Evolutionary conservation across 2,797 vertebrate genomes (phyloP), one percentile per base, ranked within the genome.

Genomic region (Notolepis coatsorum): DNA sequence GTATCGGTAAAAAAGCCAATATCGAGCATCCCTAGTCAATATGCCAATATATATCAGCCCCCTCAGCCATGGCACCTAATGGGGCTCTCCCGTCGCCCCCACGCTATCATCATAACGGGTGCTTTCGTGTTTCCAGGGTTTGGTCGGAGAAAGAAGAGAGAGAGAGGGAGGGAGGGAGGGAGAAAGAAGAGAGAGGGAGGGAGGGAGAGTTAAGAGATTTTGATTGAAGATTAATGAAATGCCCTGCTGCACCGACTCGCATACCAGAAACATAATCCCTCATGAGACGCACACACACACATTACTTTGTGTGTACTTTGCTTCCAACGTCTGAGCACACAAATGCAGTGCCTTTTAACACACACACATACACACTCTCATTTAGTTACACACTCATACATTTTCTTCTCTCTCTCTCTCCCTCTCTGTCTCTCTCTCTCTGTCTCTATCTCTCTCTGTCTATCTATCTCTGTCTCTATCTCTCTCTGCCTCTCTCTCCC

Each of bases 171-270:
- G 35, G 10, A 9, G 31, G 20, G 31, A 23, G 46, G 15, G 25
- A 49, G 15, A 18, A 30, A 7, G 17, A 30, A 17, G 10, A 46
- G 24, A 4, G n/a, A 6, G 13, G 27, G 23, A 25, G 23, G 47
- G 10, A 9, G 23, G 46, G 24, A n/a, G 23, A 50, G 49, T 71
- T 77, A 77, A 55, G 0, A 74, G 68, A 61, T 58, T 75, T 65
- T 81, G 81, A 88, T 85, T 75, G 80, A 39, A 54, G 79, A 78
- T 82, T 75, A 80, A 81, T 78, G 65, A 84, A 76, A 66, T 68
- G 52, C 20, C 59, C 61, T 3, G 10, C 60, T 68, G n/a, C n/a
- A n/a, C 72, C 17, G 69, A 70, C 70, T 79, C 61, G 20, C 85
- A 82, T 85, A 78, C 81, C 79, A 60, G 49, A 68, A 39, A 38